phyloP scores from a whole-genome alignment of 2,113 vertebrate species.

The Prionailurus bengalensis region DNA sequence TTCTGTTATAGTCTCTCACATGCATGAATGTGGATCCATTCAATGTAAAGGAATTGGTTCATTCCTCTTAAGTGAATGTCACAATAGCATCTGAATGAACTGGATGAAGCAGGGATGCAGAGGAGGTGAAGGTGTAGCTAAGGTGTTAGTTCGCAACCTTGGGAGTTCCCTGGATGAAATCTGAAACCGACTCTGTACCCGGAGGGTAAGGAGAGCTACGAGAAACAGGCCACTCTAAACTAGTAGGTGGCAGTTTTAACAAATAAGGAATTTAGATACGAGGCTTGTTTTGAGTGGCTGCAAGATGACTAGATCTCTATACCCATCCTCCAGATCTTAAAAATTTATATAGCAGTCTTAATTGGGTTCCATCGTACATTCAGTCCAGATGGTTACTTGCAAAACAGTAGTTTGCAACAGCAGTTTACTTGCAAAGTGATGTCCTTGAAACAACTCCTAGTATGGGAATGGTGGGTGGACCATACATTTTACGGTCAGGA shows the following conservation, averaged over 20 bases:
- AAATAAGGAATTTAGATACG: neutral
- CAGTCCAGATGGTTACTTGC: neutral
- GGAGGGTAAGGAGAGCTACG: neutral
- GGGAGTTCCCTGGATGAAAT: neutral
- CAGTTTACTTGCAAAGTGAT: neutral
- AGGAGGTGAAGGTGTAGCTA: neutral
- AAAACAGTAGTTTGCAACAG: neutral
- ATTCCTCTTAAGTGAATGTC: neutral
- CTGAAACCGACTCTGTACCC: neutral
- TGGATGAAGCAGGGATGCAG: accelerated
- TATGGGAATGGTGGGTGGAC: neutral
- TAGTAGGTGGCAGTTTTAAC: neutral
- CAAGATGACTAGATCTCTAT: neutral
- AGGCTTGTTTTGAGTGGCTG: neutral
- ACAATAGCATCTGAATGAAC: neutral
- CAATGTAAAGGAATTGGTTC: neutral
- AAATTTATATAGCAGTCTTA: neutral
- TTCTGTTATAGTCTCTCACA: neutral
- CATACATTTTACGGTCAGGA: neutral
- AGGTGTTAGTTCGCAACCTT: neutral
- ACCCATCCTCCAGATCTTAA: neutral
- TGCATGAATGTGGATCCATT: neutral
- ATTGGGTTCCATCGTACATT: neutral
- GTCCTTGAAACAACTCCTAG: neutral
- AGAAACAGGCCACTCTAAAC: neutral